These are phyloP conservation scores for Zosterops pallidus DNA, from an alignment of 2,113 vertebrate genomes.

Conservation along the genomic window DNA sequence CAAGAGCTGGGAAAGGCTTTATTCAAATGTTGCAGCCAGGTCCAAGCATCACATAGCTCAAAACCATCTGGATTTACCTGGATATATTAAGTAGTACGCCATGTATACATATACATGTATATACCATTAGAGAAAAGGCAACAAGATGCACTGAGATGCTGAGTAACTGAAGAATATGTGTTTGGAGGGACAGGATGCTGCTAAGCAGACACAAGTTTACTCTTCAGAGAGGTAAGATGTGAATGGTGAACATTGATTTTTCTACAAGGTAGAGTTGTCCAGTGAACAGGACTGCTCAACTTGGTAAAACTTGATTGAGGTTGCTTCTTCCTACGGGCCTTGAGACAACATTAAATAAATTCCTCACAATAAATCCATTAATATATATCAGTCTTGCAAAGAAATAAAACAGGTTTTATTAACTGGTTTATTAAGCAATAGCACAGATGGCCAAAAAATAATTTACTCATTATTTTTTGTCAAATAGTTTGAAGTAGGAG, in stretches of 20 bases:
- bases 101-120: background rate
- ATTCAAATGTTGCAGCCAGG: background rate
- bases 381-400: background rate
- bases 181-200: background rate
- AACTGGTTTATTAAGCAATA: background rate
- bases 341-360: background rate
- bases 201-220: background rate
- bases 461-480: background rate
- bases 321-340: background rate
- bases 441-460: background rate
- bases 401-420: background rate
- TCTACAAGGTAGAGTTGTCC: background rate
- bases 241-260: background rate
- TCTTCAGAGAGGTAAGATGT: background rate
- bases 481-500: background rate
- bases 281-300: background rate
- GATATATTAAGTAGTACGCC: background rate
- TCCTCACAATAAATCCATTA: background rate
- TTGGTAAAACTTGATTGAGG: background rate
- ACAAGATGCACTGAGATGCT: background rate
- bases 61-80: background rate
- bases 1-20: background rate
- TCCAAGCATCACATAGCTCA: background rate
- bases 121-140: background rate
- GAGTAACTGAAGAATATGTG: background rate